phyloP scores from a whole-genome alignment of 2,797 vertebrate species.

The Myiotriccus ornatus region DNA sequence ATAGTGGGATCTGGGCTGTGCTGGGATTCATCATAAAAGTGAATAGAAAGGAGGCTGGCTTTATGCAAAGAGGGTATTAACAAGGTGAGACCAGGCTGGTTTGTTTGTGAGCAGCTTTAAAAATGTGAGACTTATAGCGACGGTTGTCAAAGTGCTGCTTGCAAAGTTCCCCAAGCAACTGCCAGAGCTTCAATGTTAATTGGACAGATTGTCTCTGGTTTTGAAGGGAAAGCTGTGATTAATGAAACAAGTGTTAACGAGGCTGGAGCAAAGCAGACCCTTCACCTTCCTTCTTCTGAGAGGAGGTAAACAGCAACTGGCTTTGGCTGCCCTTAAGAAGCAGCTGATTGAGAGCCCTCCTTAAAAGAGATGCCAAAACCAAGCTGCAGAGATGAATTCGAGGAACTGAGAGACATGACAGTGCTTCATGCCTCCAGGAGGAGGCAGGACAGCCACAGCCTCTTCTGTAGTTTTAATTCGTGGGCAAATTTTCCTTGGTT shows the following conservation, averaged over 20 bases:
- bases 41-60: neutral
- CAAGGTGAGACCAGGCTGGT: neutral
- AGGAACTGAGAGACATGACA: neutral
- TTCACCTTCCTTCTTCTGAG: constrained; percentile 51
- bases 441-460: neutral
- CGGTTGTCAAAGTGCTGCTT: constrained; percentile 60
- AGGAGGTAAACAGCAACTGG: constrained; percentile 19
- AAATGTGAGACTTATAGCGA: constrained; percentile 58
- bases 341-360: neutral
- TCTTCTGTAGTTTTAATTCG: neutral
- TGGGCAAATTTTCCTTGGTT: neutral
- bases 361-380: neutral
- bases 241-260: constrained; percentile 73
- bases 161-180: constrained; percentile 59
- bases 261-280: constrained; percentile 49
- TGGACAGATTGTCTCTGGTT: constrained; percentile 77
- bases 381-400: neutral
- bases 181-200: constrained; percentile 77
- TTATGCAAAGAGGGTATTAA: neutral
- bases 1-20: neutral
- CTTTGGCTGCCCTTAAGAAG: neutral
- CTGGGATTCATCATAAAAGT: neutral
- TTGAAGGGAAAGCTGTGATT: constrained; percentile 77
- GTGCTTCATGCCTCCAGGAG: neutral
- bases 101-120: constrained; percentile 53